Evolutionary conservation across 2,888 invertebrate species (phyloP), one percentile per base, ranked within the genome.

Genomic region (Apodemia zela): DNA sequence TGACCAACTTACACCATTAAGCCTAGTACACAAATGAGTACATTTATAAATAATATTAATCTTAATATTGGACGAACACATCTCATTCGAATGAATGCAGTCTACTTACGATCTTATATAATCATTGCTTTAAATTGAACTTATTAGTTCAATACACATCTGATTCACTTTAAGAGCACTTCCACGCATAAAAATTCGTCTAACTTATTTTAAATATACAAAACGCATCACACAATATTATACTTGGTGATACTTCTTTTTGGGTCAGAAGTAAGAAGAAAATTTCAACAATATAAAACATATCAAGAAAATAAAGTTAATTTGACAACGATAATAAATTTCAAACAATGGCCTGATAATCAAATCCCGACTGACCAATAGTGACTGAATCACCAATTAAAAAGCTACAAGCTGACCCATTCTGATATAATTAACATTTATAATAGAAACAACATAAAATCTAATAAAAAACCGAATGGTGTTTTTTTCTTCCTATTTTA

Each of bases 61-160:
- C 80, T 85, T 82, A 80, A 81, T 78, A 87, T 86, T 90, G 90
- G 91, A 91, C 90, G 90, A 91, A 91, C 91, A 91, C 88, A 87
- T 85, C 81, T 85, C 87, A 89, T 89, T 90, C 87, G 78, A 87
- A 81, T 78, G 88, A 90, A 89, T 89, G 88, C 89, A 90, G 91
- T 91, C 89, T 89, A 89, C 84, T 79, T 77, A 85, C 79, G 78
- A 81, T 82, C 76, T 77, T 79, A 77, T 75, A 82, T 79, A 82
- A 84, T 87, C 82, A 89, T 89, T 86, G 85, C 84, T 87, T 87
- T 79, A 77, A 71, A 79, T 80, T 81, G 79, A 82, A 81, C 79
- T 74, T 73, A 72, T 79, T 77, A 77, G 60, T 64, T 67, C 57
- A 42, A 49, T 64, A 66, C 60, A 42, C n/a, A 76, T 73, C 77